Percentiles rank a stretch among this genome's conserved stretches.
phyloP scores from a whole-genome alignment of 64 coral and sea anemone genomes.

The Dendrophyllia cribrosa region DNA sequence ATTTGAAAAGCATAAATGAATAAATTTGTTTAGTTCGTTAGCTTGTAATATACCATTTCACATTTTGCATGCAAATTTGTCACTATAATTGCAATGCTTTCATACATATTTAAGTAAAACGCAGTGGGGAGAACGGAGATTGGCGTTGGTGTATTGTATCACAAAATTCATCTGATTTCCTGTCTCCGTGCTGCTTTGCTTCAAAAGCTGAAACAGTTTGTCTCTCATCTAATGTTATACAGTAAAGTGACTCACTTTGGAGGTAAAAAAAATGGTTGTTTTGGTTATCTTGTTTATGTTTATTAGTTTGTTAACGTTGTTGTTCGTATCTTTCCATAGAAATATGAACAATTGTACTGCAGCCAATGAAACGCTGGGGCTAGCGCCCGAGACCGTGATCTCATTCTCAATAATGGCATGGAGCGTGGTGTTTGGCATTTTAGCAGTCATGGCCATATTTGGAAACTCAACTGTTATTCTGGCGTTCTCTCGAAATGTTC shows the following conservation, averaged over 20 bases:
- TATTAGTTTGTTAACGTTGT: too few relatives aligned
- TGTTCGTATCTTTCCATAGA: not conserved
- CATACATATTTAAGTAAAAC: not conserved
- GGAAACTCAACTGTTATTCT: slow-evolving; percentile 80
- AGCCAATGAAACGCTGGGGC: not conserved
- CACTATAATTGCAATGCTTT: not conserved
- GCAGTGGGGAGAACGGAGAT: not conserved
- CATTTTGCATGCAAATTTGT: not conserved
- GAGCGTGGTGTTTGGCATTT: slow-evolving; percentile 63
- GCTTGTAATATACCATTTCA: not conserved
- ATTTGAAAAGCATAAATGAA: not conserved
- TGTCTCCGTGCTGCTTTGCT: too few relatives aligned
- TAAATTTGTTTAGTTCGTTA: not conserved
- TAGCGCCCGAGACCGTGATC: not conserved
- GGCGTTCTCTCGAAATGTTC: slow-evolving; percentile 71
- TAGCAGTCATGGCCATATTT: slow-evolving; percentile 81
- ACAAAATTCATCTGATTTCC: too few relatives aligned
- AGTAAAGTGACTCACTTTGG: too few relatives aligned
- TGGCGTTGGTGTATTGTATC: not conserved
- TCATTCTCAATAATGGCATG: slow-evolving; percentile 63
- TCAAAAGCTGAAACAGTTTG: not conserved
- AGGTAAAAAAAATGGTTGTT: not conserved
- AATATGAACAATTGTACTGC: slow-evolving; percentile 36
- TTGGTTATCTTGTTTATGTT: not conserved
- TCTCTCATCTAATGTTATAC: too few relatives aligned